Conservation (phyloP, 1,140 invertebrate species). For the Microplitis demolitor region DNA sequence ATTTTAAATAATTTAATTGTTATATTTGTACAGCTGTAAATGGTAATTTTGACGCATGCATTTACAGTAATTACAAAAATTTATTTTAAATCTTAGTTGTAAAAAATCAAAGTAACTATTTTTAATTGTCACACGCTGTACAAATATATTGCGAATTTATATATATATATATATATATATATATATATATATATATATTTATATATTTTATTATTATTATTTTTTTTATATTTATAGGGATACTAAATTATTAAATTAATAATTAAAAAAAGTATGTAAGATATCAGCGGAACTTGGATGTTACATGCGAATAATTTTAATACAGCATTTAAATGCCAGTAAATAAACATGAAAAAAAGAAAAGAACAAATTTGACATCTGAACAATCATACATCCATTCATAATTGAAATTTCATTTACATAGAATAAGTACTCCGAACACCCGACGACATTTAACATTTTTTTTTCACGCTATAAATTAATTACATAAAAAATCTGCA, state of each 20-base stretch:
- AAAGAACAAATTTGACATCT: background rate
- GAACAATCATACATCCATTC: slow-evolving; percentile 6
- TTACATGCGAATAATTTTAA: background rate
- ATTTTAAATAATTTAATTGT: background rate
- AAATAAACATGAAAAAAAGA: background rate
- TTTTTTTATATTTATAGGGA: too few relatives aligned
- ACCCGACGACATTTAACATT: slow-evolving; percentile 32
- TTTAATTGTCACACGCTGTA: too few relatives aligned
- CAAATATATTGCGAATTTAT: too few relatives aligned
- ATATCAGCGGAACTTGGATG: background rate
- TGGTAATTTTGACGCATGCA: background rate
- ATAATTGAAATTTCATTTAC: slow-evolving; percentile 27
- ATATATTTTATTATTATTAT: too few relatives aligned
- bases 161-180: too few relatives aligned
- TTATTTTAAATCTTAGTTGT: background rate
- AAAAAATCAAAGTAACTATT: background rate
- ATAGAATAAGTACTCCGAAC: slow-evolving; percentile 45
- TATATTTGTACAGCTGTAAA: background rate
- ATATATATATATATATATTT: too few relatives aligned
- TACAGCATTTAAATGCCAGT: background rate
- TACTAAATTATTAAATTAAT: too few relatives aligned
- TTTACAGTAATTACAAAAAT: background rate
- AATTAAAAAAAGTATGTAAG: background rate
- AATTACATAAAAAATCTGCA: slow-evolving; percentile 56
- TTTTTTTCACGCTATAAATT: slow-evolving; percentile 56